These are phyloP conservation scores for Pseudocheirus occidentalis DNA, from an alignment of 2,797 vertebrate species.

Conservation along the genomic window DNA sequence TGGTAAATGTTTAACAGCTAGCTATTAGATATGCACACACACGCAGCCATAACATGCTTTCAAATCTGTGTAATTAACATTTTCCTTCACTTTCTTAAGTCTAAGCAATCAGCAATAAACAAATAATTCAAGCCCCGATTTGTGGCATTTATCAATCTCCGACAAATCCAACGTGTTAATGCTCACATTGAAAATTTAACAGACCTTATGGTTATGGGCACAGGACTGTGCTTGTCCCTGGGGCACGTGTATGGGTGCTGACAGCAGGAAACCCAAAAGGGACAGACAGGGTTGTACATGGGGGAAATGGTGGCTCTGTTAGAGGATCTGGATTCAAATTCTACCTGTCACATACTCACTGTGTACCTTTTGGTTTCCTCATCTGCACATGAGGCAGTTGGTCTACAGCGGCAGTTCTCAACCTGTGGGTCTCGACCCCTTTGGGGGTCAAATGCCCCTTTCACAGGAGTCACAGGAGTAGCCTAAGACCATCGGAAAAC, in stretches of 20 bases:
- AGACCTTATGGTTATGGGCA: not conserved
- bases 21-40: not conserved
- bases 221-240: not conserved
- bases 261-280: not conserved
- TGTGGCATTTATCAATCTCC: not conserved
- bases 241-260: not conserved
- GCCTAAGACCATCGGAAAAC: too few species aligned
- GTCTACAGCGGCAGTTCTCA: too few species aligned
- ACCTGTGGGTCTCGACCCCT: too few species aligned
- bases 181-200: not conserved
- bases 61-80: not conserved
- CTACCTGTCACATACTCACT: not conserved
- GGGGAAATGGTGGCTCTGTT: not conserved
- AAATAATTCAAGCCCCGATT: not conserved
- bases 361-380: not conserved
- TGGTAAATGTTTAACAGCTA: not conserved
- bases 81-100: not conserved
- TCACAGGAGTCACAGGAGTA: too few species aligned
- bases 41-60: not conserved
- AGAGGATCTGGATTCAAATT: not conserved
- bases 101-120: not conserved
- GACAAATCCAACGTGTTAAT: not conserved
- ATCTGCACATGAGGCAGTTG: not conserved
- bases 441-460: too few species aligned
- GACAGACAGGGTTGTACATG: not conserved